Evolutionary conservation across 1,140 invertebrate species (phyloP), one percentile per base, ranked within the genome.

Genomic region (Xylocopa sonorina): DNA sequence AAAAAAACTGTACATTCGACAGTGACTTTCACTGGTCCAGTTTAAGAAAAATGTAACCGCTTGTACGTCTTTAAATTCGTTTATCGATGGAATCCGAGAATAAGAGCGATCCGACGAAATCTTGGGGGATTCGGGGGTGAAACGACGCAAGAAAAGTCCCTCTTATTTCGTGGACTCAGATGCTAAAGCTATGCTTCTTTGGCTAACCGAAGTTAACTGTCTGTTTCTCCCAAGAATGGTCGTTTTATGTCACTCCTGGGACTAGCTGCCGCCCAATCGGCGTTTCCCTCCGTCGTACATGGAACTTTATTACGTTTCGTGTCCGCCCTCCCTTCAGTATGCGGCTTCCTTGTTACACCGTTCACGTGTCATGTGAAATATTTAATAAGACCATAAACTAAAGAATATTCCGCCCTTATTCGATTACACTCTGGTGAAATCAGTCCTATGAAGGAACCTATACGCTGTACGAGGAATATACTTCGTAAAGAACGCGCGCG

Each of bases 181-280:
- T 41, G 14, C 34, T 12, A 27, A 43, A 60, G 7, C n/a, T 27
- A 18, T 41, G n/a, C 38, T 16, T 43, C 34, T 63, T 63, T 41
- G n/a, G 60, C 14, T 18, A 43, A 63, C 12, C n/a, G n/a, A 41
- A 63, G 14, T 63, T 63, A 60, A 60, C 38, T 63, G 2, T 63
- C 60, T 27, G 38, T 27, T 43, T 63, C n/a, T 9, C 16, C 14
- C 38, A 43, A 43, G 60, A 43, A 63, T 27, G 24, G n/a, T 43
- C 12, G 7, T 41, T 27, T 63, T 63, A 63, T 38, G 12, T 14
- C 14, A 43, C 60, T 63, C 60, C 16, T 43, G 60, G 38, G 60
- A 38, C 12, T 27, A 63, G 3, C 34, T 27, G 24, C 34, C n/a
- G 34, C n/a, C n/a, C 60, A 43, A 63, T 63, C 24, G 60, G 60